Base-by-base conservation (phyloP, 1,140 invertebrate species). In the Drosophila subobscura region DNA sequence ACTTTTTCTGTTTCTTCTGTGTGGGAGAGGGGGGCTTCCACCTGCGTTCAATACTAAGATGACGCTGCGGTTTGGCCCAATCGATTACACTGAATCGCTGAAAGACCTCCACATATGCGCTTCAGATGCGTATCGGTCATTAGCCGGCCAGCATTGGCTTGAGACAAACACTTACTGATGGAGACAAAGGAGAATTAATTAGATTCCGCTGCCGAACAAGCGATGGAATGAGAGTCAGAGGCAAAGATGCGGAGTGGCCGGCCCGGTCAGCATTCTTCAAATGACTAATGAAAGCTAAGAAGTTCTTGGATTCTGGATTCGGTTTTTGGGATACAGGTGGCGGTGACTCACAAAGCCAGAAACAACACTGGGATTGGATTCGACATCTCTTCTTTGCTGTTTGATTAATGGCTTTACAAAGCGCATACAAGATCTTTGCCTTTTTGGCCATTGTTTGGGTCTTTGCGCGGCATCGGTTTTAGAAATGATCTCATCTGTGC, bases 381-480 rank as follows among this genome's bases (percentile, higher is more conserved):
- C 49, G 52, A 71, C 47, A 64, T 68, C 75, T 72, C 59, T 58
- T 60, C 78, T 56, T 56, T 47, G 67, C 56, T 60, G 65, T 23
- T 40, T 86, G 81, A 86, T 86, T 86, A 83, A 86, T 86, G 83
- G 71, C 75, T 73, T 86, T 86, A 86, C 81, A 83, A 33, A 86
- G 45, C 60, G 59, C 46, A 60, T 63, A 58, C 63, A 65, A 44
- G 59, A 76, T 70, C 57, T 65, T 51, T 20, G 27, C 25, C n/a
- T 58, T 51, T 63, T 64, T 58, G 53, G 53, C 52, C 47, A 71
- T 67, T 81, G 70, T 77, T 25, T 25, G 40, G 54, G 52, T 27
- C 58, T 47, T 55, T 20, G 45, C 37, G 68, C 37, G 50, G 29
- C 53, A 33, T 71, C 61, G 58, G 47, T 51, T 77, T 85, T 81